Base-by-base conservation (phyloP, 2,888 invertebrate genomes). In the Tenthredo distinguenda region DNA sequence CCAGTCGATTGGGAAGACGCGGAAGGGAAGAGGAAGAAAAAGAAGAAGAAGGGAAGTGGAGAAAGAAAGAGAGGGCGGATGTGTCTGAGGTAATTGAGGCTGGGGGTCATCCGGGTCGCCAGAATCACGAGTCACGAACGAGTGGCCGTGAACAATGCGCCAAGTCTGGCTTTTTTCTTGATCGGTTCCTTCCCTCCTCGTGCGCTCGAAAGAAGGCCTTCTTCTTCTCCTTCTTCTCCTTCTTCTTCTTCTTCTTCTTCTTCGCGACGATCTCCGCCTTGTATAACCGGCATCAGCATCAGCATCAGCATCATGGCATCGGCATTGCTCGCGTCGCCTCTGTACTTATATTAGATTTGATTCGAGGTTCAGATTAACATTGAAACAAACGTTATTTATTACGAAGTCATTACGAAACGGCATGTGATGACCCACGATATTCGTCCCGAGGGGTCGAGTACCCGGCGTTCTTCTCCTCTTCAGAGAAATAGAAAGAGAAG, bases 51-150 rank as follows among this genome's bases (percentile, higher is more conserved):
- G 34, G 37, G 34, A 50, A 62, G 85, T 86, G 85, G 88, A 81
- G 86, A 86, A 86, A 83, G 88, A 87, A 87, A 87, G 88, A 89
- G 89, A 90, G 92, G 91, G 91, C 93, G 93, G 93, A 93, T 93
- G 92, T 93, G 93, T 93, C 92, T 90, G 92, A 92, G 92, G 93
- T 93, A 93, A 93, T 93, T 93, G 93, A 93, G 92, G 93, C 92
- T 92, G 91, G 91, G 92, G 92, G 93, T 93, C 93, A 92, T 91
- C 90, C 90, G 91, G 93, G 93, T 93, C 92, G 91, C 88, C 91
- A 90, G 92, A 93, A 92, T 92, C 93, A 93, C 93, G 93, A 93
- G 93, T 93, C 93, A 93, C 92, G 92, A 93, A 91, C 92, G 92
- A 91, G 90, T 91, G 92, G 91, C 91, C 90, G 90, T 91, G 92